Percentiles rank a stretch among this genome's conserved stretches.
Conservation (phyloP, 2,113 vertebrate species). For the Oceanites oceanicus region DNA sequence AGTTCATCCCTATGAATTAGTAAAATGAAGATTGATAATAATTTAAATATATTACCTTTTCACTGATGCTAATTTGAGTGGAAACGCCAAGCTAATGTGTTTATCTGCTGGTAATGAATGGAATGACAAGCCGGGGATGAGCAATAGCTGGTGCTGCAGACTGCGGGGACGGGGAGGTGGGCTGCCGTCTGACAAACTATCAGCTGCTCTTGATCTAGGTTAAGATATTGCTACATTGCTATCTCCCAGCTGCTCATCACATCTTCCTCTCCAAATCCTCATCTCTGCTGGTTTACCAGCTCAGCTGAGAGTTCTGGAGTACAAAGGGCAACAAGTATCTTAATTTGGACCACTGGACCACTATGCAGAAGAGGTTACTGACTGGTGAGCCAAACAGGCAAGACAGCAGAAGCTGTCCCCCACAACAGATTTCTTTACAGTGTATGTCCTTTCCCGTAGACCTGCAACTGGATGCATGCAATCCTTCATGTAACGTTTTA, state of each 20-base stretch:
- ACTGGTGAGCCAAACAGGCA: neutral
- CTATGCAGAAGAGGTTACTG: neutral
- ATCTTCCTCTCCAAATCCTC: neutral
- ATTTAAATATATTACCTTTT: neutral
- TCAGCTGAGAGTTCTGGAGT: neutral
- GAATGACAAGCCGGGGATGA: neutral
- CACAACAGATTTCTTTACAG: neutral
- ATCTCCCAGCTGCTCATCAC: neutral
- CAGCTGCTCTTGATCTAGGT: neutral
- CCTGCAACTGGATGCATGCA: neutral
- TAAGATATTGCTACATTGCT: neutral
- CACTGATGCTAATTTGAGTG: neutral
- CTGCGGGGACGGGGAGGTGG: fast-evolving
- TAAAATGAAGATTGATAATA: neutral
- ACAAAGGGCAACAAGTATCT: neutral
- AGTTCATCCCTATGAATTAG: neutral
- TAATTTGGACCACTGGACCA: neutral
- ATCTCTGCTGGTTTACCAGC: neutral
- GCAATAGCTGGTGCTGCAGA: neutral
- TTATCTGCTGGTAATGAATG: neutral
- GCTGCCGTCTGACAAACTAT: neutral
- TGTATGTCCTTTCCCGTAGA: neutral
- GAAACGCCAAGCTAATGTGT: neutral
- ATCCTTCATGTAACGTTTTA: neutral
- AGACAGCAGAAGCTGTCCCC: neutral